Evolutionary conservation across 2,797 vertebrate genomes (phyloP), one percentile per base, ranked within the genome.

Genomic region (Falco naumanni): DNA sequence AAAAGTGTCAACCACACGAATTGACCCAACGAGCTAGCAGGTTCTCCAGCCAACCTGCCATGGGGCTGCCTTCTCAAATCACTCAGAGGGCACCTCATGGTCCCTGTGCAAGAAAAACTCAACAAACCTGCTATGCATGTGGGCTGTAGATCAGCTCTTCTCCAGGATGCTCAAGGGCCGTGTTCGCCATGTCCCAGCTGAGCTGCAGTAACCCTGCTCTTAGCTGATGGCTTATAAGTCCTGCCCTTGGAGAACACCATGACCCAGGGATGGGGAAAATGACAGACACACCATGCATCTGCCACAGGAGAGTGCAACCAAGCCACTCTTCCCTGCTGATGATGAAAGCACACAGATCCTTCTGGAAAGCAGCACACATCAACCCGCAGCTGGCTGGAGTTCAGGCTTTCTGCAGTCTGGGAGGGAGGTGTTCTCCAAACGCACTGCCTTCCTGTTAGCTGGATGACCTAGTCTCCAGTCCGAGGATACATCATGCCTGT

Each of bases 121-220:
- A 11, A 39, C 34, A 64, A 15, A 19, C 24, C 5, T 17, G 10
- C 25, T 24, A 7, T 53, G 3, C 9, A 2, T 0, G 0, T 2
- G 41, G 39, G 48, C 74, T 64, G 64, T 6, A 8, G 72, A 33
- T 7, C 61, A 39, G 18, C 2, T 33, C 25, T 0, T 7, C 56
- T 45, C 75, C 0, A 1, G 39, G 79, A 12, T 75, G 51, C 76
- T 60, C 65, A 2, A 34, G 10, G 34, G 19, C 29, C 0, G 0
- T 0, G 0, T 10, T 43, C 7, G n/a, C 56, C 34, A 3, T 6
- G 56, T 37, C 43, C 69, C 29, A 6, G 37, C 83, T 65, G 79
- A 59, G 74, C 54, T 85, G 51, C 69, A 1, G 2, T 13, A 26
- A 25, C 41, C 31, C 20, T 60, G 1, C 39, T 45, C 39, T 28